Conservation (phyloP, 1,140 invertebrate species). For the Propsilocerus akamusi region DNA sequence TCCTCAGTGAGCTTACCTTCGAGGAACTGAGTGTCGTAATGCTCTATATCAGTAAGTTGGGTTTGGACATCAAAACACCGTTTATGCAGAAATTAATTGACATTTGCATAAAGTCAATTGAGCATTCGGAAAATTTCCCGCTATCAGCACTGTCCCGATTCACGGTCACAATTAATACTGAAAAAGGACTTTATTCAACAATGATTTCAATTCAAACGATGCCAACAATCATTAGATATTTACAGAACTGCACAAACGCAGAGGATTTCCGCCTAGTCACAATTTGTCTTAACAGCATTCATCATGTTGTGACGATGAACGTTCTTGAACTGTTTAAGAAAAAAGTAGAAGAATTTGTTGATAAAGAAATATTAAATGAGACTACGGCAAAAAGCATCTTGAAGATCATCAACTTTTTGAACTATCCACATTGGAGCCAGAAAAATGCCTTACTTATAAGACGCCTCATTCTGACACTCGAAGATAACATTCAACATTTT, state of each 20-base stretch:
- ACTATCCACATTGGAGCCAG: slow-evolving; percentile 16
- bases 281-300: slow-evolving; percentile 17
- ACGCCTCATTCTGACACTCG: slow-evolving; percentile 8
- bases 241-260: slow-evolving; percentile 10
- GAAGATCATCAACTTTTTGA: slow-evolving; percentile 18
- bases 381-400: slow-evolving; percentile 13
- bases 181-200: slow-evolving; percentile 16
- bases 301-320: slow-evolving; percentile 12
- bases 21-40: no score
- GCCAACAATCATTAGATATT: slow-evolving; percentile 11
- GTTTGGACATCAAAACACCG: no score
- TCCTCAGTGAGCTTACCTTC: no score
- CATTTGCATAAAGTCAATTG: no score
- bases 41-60: no score
- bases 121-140: no score
- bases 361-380: slow-evolving; percentile 8
- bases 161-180: slow-evolving; percentile 15
- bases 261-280: slow-evolving; percentile 16
- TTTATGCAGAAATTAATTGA: no score
- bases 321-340: slow-evolving; percentile 12
- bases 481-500: slow-evolving; percentile 3
- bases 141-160: slow-evolving; percentile 16
- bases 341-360: slow-evolving; percentile 10
- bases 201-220: slow-evolving; percentile 15
- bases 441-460: slow-evolving; percentile 13